phyloP scores from a whole-genome alignment of 1,140 invertebrate genomes.

The Tigriopus japonicus region DNA sequence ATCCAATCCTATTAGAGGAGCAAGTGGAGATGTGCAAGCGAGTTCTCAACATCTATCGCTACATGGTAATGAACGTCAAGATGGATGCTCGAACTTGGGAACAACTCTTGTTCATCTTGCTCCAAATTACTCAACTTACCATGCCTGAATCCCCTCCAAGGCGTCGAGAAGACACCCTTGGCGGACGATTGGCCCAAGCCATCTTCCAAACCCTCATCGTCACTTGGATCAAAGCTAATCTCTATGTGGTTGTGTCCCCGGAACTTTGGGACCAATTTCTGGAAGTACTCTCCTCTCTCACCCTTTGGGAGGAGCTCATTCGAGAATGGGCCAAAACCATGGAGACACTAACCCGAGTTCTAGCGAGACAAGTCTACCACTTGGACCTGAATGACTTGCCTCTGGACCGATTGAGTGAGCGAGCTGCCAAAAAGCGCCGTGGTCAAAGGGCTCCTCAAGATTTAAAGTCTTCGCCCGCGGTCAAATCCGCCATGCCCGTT shows the following conservation, averaged over 20 bases:
- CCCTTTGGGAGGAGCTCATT: conserved; percentile 72
- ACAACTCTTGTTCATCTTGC: conserved; percentile 59
- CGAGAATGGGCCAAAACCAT: conserved; percentile 62
- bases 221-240: conserved; percentile 92
- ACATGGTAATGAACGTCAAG: conserved; percentile 87
- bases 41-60: conserved; percentile 87
- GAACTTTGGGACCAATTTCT: conserved; percentile 90
- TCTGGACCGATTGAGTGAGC: conserved; percentile 59
- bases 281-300: conserved; percentile 62
- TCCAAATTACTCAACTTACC: conserved; percentile 80
- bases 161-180: conserved; percentile 53
- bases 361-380: conserved; percentile 79
- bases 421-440: conserved; percentile 48
- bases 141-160: conserved; percentile 51
- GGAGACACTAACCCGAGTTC: conserved; percentile 76
- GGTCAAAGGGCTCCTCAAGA: conserved; percentile 17
- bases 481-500: not conserved
- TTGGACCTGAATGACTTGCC: conserved; percentile 76
- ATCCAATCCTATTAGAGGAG: conserved; percentile 45
- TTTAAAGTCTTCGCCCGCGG: not conserved
- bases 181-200: conserved; percentile 63
- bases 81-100: conserved; percentile 52
- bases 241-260: conserved; percentile 69
- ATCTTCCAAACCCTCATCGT: conserved; percentile 88
- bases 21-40: conserved; percentile 91